Conservation (phyloP, 2,797 vertebrate species). For the Cossypha heuglini region DNA sequence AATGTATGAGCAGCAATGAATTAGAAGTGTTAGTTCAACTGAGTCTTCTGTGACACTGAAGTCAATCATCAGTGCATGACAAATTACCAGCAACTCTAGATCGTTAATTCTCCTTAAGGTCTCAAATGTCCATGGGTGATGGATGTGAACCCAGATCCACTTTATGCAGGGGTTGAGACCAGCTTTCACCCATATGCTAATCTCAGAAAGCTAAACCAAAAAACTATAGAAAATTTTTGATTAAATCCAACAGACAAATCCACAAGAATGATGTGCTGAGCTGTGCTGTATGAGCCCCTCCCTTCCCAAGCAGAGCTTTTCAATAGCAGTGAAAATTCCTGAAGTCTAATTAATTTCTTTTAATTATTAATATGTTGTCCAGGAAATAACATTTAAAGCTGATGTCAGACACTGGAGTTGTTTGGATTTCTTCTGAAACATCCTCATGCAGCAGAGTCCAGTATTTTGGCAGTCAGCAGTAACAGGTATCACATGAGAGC, state of each 20-base stretch:
- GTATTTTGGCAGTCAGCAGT: not conserved
- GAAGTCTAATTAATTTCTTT: not conserved
- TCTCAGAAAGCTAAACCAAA: not conserved
- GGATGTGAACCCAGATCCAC: not conserved
- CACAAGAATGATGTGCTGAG: not conserved
- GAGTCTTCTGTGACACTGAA: not conserved
- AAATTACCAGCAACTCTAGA: not conserved
- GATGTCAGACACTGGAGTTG: not conserved
- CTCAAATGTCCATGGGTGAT: not conserved
- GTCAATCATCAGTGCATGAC: not conserved
- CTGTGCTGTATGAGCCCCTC: not conserved
- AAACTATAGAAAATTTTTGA: not conserved
- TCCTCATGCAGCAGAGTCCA: not conserved
- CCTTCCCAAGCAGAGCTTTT: not conserved
- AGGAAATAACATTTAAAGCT: not conserved
- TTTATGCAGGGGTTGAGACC: not conserved
- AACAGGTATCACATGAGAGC: not conserved
- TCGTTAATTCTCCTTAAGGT: not conserved
- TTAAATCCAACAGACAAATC: not conserved
- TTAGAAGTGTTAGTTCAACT: not conserved
- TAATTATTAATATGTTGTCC: not conserved
- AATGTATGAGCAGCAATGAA: not conserved
- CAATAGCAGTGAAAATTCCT: not conserved
- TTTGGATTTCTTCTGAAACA: not conserved
- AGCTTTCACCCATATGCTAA: not conserved